Evolutionary conservation across 2,888 invertebrate species (phyloP), one percentile per base, ranked within the genome.

Genomic region (Aelia acuminata): DNA sequence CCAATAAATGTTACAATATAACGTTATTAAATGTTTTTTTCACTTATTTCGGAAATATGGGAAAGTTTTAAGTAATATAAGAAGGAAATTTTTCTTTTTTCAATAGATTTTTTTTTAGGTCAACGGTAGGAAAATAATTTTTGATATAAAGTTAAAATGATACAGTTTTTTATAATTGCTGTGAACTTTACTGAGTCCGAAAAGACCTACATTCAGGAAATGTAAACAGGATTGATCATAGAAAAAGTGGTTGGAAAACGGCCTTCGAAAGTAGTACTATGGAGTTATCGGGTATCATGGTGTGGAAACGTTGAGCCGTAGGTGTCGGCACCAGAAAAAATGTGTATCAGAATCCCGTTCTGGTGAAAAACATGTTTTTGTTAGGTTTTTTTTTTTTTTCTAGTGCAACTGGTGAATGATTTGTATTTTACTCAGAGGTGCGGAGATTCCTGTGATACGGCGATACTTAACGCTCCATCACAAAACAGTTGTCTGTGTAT

Each of bases 341-440:
- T 35, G 35, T 70, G 31, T 70, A 70, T 35, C 63, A 35, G 63
- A 70, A 35, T 70, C 31, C 63, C 63, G 63, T 70, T 70, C 63
- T 70, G 15, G 63, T 70, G 18, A 70, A 70, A 70, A 70, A 70
- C 63, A 70, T 70, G 63, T 70, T 70, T 70, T 70, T 70, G 3
- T 20, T 70, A 35, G 15, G 18, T 70, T 70, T 35, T 35, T 70
- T 70, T 70, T 35, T 35, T 70, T 57, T 26, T 70, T 35, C 35
- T 20, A 18, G 18, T 15, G 18, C 35, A 70, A 35, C 35, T 35
- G 35, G 31, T 26, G 63, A 70, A 70, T 70, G 63, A 70, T 35
- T 70, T 70, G 15, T 70, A 70, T 35, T 70, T 70, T 70, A 70
- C n/a, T 35, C 18, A 35, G 63, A 70, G 63, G 31, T 13, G 31